Percentiles rank a stretch among this genome's conserved stretches.
Evolutionary conservation across 2,113 vertebrate genomes (phyloP).

Genomic region (Gymnorhina tibicen): DNA sequence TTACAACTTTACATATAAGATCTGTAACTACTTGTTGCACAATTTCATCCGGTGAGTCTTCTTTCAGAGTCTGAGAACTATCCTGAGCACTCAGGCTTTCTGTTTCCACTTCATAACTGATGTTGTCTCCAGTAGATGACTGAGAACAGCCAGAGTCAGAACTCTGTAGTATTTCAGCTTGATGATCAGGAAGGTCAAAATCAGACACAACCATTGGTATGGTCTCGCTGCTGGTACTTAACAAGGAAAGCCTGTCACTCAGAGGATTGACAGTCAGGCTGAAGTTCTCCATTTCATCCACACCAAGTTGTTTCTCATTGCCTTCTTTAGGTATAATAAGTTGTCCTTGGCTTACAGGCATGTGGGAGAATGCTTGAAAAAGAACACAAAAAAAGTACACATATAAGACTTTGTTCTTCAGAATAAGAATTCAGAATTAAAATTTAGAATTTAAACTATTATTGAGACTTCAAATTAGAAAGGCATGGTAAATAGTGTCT

Average conservation of each 20-base stretch:
- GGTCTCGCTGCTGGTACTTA: conserved; percentile 96
- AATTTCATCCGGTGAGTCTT: conserved; percentile 77
- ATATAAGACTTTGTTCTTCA: not conserved
- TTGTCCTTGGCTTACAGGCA: conserved; percentile 68
- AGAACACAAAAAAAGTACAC: not conserved
- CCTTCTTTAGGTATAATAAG: conserved; percentile 68
- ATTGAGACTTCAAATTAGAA: not conserved
- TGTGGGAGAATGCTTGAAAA: conserved; percentile 73
- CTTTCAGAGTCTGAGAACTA: conserved; percentile 66
- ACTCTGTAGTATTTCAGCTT: conserved; percentile 85
- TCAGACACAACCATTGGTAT: conserved; percentile 84
- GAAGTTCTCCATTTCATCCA: conserved; percentile 95
- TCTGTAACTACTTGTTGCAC: conserved; percentile 86
- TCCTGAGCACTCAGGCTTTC: conserved; percentile 76
- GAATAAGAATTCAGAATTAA: not conserved
- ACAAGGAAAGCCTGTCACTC: conserved; percentile 91
- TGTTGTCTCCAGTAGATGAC: conserved; percentile 86
- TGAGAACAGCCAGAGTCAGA: conserved; percentile 91
- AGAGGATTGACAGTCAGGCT: conserved; percentile 95
- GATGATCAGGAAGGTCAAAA: conserved; percentile 86
- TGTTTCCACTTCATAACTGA: conserved; percentile 86
- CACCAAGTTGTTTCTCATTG: conserved; percentile 69
- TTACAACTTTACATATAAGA: conserved; percentile 84
- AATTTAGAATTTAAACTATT: not conserved
- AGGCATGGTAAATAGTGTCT: not conserved